Conservation (phyloP, 2,797 vertebrate genomes). For the Gadopsis bispinosus region DNA sequence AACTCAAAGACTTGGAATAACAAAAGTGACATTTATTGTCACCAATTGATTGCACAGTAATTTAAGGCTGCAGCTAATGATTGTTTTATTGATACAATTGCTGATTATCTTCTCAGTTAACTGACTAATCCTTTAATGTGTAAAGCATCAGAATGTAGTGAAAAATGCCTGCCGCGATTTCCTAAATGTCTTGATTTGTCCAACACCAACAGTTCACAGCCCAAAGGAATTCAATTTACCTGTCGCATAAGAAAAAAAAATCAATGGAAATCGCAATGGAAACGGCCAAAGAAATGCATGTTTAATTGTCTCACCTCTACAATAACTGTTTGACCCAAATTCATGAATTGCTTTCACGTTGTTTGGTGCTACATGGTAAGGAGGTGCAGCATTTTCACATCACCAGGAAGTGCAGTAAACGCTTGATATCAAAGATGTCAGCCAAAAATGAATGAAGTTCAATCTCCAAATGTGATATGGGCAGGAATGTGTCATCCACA, state of each 20-base stretch:
- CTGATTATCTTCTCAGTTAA: not conserved
- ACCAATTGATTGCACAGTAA: not conserved
- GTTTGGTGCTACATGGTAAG: too few species aligned
- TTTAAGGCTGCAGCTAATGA: too few species aligned
- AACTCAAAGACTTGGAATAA: not conserved
- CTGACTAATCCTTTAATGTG: not conserved
- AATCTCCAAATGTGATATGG: too few species aligned
- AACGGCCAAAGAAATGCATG: not conserved
- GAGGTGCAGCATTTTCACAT: too few species aligned
- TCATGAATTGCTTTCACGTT: too few species aligned
- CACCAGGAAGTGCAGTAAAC: not conserved
- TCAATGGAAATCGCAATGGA: not conserved
- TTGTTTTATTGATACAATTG: not conserved
- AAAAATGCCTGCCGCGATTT: not conserved
- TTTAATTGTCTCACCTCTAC: too few species aligned
- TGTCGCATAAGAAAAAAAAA: not conserved
- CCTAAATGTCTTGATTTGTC: not conserved
- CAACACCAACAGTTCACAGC: not conserved
- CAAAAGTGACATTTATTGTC: not conserved
- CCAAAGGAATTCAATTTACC: not conserved
- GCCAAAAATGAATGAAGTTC: not conserved
- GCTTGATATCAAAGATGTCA: not conserved
- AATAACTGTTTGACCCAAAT: too few species aligned
- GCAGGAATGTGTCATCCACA: not conserved
- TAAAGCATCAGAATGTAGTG: not conserved